Percentiles rank a stretch among this genome's conserved stretches.
phyloP scores from a whole-genome alignment of 2,113 vertebrate genomes.

The Mesoclemmys tuberculata region DNA sequence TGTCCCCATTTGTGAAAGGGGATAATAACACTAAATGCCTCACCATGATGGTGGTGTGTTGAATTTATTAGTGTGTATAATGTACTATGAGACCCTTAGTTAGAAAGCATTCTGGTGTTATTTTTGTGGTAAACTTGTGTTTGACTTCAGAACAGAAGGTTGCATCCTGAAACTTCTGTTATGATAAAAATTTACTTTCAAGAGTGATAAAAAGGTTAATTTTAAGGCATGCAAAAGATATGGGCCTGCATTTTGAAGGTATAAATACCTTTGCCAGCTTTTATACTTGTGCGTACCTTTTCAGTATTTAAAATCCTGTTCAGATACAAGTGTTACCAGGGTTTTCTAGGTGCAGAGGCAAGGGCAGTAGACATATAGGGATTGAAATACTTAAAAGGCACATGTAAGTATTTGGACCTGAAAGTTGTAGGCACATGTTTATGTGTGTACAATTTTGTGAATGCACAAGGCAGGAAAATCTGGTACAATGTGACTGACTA shows the following conservation, averaged over 20 bases:
- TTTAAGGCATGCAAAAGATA: background rate
- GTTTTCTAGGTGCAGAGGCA: background rate
- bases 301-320: background rate
- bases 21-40: background rate
- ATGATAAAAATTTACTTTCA: too few relatives aligned
- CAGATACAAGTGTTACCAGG: background rate
- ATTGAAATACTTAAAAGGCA: background rate
- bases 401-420: background rate
- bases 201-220: background rate
- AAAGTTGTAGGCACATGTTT: background rate
- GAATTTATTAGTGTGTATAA: background rate
- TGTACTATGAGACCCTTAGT: rapidly evolving
- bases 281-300: background rate
- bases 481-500: background rate
- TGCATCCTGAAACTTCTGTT: too few relatives aligned
- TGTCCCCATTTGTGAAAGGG: background rate
- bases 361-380: background rate
- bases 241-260: background rate
- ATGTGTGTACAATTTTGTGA: background rate
- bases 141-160: too few relatives aligned
- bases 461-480: background rate
- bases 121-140: too few relatives aligned
- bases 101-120: background rate
- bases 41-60: rapidly evolving
- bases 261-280: background rate